Evolutionary conservation across 2,113 vertebrate species (phyloP).

Genomic region (Perognathus longimembris): DNA sequence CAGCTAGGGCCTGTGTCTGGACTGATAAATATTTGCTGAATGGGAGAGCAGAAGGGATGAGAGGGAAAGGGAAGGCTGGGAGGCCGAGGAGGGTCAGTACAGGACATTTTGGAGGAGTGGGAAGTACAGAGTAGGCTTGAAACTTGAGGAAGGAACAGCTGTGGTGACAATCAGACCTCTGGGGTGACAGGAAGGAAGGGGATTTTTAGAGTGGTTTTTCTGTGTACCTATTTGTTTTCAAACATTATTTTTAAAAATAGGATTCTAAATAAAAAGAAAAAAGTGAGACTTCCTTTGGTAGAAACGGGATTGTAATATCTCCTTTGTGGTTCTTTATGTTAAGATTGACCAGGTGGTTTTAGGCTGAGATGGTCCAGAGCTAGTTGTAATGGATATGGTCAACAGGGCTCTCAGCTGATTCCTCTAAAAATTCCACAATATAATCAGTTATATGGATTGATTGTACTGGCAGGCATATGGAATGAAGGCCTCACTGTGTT

Average conservation of each 20-base stretch:
- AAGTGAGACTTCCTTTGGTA: not conserved
- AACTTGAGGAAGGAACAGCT: not conserved
- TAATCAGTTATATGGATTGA: not conserved
- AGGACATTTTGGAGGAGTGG: not conserved
- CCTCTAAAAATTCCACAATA: not conserved
- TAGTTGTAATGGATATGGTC: conserved; percentile 23
- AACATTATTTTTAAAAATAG: not conserved
- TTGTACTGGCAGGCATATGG: not conserved
- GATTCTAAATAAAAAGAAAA: conserved; percentile 10
- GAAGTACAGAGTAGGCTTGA: not conserved
- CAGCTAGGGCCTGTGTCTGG: not conserved
- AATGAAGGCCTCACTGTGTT: not conserved
- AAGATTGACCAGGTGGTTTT: not conserved
- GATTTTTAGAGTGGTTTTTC: not conserved
- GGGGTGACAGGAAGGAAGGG: not conserved
- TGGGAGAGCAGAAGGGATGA: not conserved
- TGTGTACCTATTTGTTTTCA: not conserved
- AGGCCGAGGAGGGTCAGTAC: not conserved
- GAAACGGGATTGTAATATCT: not conserved
- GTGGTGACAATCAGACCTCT: not conserved
- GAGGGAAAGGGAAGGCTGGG: not conserved
- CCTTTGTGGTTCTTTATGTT: not conserved
- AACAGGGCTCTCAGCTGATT: conserved; percentile 4
- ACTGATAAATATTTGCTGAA: not conserved
- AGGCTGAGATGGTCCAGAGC: not conserved